Conservation (phyloP, 2,797 vertebrate species). For the Delichon dasypus region DNA sequence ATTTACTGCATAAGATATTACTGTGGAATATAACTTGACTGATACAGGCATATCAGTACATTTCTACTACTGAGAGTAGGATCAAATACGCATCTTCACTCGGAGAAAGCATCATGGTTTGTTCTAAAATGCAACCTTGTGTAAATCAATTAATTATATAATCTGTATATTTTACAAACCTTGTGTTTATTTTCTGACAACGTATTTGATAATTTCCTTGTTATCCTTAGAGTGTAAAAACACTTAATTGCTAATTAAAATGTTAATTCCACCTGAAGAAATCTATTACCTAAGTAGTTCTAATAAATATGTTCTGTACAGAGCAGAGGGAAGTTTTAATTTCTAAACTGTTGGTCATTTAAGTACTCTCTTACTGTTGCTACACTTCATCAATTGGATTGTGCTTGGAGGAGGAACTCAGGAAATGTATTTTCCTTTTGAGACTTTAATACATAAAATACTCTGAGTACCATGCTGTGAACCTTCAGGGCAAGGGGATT, state of each 20-base stretch:
- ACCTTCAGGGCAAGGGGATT: not conserved
- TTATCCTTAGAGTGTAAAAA: conserved; percentile 14
- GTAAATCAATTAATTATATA: not conserved
- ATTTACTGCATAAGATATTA: not conserved
- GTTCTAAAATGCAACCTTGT: not conserved
- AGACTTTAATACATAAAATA: not conserved
- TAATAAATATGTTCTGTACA: not conserved
- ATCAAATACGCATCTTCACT: not conserved
- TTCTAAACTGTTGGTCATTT: not conserved
- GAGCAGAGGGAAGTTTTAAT: not conserved
- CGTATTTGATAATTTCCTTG: not conserved
- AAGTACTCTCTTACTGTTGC: not conserved
- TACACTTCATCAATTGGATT: not conserved
- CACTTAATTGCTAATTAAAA: conserved; percentile 6
- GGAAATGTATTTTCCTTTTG: conserved; percentile 25
- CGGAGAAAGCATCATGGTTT: not conserved
- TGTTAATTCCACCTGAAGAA: not conserved
- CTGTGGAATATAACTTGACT: not conserved
- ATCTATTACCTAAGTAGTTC: not conserved
- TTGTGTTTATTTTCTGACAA: not conserved
- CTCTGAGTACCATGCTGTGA: not conserved
- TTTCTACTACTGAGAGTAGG: not conserved
- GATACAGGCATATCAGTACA: not conserved
- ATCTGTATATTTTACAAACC: not conserved
- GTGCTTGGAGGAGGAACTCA: not conserved